Evolutionary conservation across 2,888 invertebrate genomes (phyloP).

Genomic region (Hirtodrosophila confusa): DNA sequence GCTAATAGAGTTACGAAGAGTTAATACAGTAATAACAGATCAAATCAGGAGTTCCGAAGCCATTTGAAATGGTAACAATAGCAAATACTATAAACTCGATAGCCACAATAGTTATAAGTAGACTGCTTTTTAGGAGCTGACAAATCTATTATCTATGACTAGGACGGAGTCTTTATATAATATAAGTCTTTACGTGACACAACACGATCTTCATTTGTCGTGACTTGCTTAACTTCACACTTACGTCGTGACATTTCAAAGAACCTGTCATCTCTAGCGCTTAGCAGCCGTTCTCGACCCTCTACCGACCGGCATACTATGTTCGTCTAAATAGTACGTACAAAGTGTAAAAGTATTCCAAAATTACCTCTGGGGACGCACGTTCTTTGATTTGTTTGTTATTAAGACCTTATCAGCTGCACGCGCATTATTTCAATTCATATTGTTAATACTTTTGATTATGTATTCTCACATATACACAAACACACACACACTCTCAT

Average conservation of each 20-base stretch:
- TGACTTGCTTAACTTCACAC: slow-evolving; percentile 31
- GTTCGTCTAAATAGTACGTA: too few species aligned
- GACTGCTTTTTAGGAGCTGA: too few species aligned
- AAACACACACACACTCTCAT: not conserved
- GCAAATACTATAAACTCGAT: too few species aligned
- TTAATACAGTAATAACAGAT: too few species aligned
- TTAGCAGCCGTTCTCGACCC: slow-evolving; percentile 1
- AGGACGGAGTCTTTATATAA: too few species aligned
- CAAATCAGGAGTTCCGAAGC: too few species aligned
- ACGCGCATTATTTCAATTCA: slow-evolving; percentile 34
- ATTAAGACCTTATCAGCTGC: slow-evolving; percentile 41
- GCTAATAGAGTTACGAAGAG: too few species aligned
- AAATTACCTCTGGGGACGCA: slow-evolving; percentile 15
- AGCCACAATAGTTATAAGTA: too few species aligned
- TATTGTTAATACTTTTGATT: slow-evolving; percentile 29
- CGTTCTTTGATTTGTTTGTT: slow-evolving; percentile 34
- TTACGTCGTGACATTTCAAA: slow-evolving; percentile 21
- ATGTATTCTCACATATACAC: slow-evolving; percentile 9
- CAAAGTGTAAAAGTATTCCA: too few species aligned
- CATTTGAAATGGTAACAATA: too few species aligned
- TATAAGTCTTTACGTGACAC: not conserved
- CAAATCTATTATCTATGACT: too few species aligned
- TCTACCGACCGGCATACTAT: not conserved
- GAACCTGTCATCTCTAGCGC: slow-evolving; percentile 24
- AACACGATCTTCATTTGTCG: slow-evolving; percentile 18